These are phyloP conservation scores for Eupithecia subumbrata DNA, from an alignment of 2,888 invertebrate species.

Conservation along the genomic window DNA sequence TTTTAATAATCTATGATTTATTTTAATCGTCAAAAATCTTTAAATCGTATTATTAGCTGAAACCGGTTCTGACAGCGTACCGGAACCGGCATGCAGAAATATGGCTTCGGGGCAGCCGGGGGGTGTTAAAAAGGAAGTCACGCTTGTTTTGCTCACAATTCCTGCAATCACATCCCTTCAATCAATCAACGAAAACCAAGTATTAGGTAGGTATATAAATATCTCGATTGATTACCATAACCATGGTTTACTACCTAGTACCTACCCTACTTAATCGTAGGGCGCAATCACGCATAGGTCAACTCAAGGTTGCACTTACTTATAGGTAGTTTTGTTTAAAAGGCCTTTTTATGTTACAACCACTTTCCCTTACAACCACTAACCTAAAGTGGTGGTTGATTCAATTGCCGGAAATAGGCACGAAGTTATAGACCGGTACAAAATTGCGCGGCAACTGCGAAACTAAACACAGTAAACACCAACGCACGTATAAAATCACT, in stretches of 20 bases:
- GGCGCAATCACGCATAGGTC: not conserved
- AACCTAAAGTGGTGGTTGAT: conserved; percentile 4
- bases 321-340: not conserved
- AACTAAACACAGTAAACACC: not conserved
- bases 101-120: too few species aligned
- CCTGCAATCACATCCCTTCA: too few species aligned
- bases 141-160: too few species aligned
- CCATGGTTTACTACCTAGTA: not conserved
- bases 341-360: not conserved
- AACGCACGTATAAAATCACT: not conserved
- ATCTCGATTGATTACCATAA: not conserved
- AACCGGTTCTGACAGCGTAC: too few species aligned
- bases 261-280: not conserved
- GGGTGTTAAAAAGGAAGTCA: too few species aligned
- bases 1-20: too few species aligned
- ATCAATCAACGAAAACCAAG: too few species aligned
- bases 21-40: too few species aligned
- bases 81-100: too few species aligned
- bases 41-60: too few species aligned
- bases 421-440: not conserved
- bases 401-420: not conserved
- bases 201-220: too few species aligned
- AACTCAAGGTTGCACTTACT: not conserved
- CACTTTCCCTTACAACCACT: not conserved
- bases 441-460: not conserved